phyloP scores from a whole-genome alignment of 2,797 vertebrate genomes.

The Mustela erminea region DNA sequence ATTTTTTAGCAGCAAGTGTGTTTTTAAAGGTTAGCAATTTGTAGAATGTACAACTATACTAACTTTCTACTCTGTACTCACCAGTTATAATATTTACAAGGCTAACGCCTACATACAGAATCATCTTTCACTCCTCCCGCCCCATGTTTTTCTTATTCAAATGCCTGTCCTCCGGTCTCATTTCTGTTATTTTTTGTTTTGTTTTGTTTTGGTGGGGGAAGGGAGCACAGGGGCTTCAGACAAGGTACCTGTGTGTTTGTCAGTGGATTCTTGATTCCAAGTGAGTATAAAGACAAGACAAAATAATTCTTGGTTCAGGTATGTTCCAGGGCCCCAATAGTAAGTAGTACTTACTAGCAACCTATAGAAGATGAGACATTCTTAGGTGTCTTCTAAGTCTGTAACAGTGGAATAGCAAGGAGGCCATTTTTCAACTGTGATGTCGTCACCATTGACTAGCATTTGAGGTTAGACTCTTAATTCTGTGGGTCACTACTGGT shows the following conservation, averaged over 20 bases:
- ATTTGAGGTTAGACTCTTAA: neutral
- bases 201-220: neutral
- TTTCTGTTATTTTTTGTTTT: neutral
- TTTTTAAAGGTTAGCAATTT: constrained; percentile 88
- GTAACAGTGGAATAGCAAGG: constrained; percentile 20
- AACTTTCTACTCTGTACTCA: constrained; percentile 88
- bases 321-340: constrained; percentile 23
- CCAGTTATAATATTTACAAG: constrained; percentile 89
- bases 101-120: constrained; percentile 80
- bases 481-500: neutral
- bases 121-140: constrained; percentile 70
- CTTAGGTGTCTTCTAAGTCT: neutral
- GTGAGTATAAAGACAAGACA: constrained; percentile 22
- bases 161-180: constrained; percentile 66
- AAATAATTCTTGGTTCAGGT: constrained; percentile 15
- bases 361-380: neutral
- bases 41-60: constrained; percentile 88
- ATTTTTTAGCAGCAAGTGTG: constrained; percentile 89
- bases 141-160: constrained; percentile 62
- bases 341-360: neutral
- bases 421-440: neutral
- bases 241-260: constrained; percentile 59
- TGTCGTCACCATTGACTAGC: neutral
- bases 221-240: constrained; percentile 46
- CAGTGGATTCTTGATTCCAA: constrained; percentile 50